Percentiles rank a stretch among this genome's conserved stretches.
Conservation (phyloP, 2,113 vertebrate species). For the Ceyx margarethae region DNA sequence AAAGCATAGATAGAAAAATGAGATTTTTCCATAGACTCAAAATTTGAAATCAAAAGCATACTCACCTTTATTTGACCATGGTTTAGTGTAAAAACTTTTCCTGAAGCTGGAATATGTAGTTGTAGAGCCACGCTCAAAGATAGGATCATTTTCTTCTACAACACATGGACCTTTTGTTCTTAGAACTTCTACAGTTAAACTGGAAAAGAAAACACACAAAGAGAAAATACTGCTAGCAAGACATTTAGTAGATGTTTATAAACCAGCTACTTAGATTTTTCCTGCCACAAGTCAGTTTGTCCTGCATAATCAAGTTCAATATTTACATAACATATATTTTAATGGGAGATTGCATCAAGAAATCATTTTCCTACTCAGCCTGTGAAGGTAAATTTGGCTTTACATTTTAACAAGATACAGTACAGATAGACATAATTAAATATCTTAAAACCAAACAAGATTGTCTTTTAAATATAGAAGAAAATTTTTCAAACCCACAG, state of each 20-base stretch:
- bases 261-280: neutral
- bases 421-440: neutral
- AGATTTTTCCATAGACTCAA: neutral
- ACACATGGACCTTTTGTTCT: conserved; percentile 88
- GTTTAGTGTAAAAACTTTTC: conserved; percentile 87
- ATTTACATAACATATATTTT: neutral
- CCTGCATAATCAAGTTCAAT: neutral
- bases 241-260: neutral
- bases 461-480: neutral
- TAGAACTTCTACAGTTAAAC: conserved; percentile 93
- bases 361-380: neutral
- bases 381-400: neutral
- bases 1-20: neutral
- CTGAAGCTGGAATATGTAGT: conserved; percentile 98
- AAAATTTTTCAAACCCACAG: neutral
- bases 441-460: neutral
- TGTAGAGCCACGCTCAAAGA: conserved; percentile 96
- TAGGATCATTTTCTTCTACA: conserved; percentile 89
- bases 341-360: neutral
- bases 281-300: neutral
- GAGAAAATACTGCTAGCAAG: neutral
- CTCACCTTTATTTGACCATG: conserved; percentile 92
- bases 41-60: neutral
- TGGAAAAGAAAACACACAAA: conserved; percentile 60
- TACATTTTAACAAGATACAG: neutral